Conservation (phyloP, 2,113 vertebrate genomes). For the Ibidorhyncha struthersii region DNA sequence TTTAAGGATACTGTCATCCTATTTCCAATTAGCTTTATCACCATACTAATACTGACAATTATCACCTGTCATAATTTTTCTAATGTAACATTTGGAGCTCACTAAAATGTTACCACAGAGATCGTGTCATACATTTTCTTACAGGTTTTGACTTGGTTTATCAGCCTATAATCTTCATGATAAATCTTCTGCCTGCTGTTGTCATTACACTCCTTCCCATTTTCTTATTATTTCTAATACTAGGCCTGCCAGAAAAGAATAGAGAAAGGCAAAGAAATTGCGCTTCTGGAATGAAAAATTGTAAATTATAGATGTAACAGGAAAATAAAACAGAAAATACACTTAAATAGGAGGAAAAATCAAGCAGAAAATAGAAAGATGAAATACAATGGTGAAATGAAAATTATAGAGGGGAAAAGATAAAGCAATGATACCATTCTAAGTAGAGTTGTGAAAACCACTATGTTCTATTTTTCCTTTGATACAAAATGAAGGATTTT, state of each 20-base stretch:
- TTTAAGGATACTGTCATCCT: neutral
- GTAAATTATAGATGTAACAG: neutral
- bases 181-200: neutral
- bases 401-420: neutral
- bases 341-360: neutral
- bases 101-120: neutral
- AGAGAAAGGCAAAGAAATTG: neutral
- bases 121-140: neutral
- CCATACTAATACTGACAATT: neutral
- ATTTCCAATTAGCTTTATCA: neutral
- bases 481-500: neutral
- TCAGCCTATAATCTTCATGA: neutral
- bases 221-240: constrained; percentile 1
- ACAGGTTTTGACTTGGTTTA: neutral
- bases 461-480: neutral
- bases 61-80: neutral
- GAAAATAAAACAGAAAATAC: constrained; percentile 22
- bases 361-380: neutral
- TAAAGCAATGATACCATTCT: neutral
- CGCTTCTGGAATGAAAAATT: neutral
- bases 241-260: neutral
- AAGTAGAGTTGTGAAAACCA: neutral
- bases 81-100: neutral
- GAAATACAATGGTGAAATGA: neutral
- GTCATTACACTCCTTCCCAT: neutral